A percentile compares a stretch with the other conserved stretches of the same genome.
Conservation (phyloP, 2,888 invertebrate species). For the Xestia xanthographa region DNA sequence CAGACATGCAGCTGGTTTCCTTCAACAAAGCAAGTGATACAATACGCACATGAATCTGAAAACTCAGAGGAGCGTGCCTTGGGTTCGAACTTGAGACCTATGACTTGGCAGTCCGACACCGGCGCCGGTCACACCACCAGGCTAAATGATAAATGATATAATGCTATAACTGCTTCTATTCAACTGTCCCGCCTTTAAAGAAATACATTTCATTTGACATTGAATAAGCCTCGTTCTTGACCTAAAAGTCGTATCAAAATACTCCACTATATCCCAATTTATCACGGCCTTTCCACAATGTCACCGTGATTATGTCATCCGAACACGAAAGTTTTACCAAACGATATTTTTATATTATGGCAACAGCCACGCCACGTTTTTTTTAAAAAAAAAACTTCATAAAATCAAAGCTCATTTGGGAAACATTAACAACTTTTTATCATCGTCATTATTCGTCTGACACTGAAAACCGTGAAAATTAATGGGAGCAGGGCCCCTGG, state of each 20-base stretch:
- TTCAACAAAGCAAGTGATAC: too few relatives aligned
- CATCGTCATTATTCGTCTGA: slow-evolving; percentile 2
- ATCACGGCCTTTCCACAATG: slow-evolving; percentile 42
- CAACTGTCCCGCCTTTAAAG: too few relatives aligned
- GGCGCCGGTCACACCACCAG: too few relatives aligned
- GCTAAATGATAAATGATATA: too few relatives aligned
- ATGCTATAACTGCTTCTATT: too few relatives aligned
- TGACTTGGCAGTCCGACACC: too few relatives aligned
- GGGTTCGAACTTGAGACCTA: too few relatives aligned
- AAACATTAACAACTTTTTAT: slow-evolving; percentile 26
- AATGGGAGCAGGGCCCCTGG: not conserved
- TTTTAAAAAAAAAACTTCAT: slow-evolving; percentile 30
- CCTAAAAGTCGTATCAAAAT: slow-evolving; percentile 35
- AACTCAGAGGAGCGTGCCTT: too few relatives aligned
- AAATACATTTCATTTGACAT: slow-evolving; percentile 9
- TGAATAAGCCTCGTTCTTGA: slow-evolving; percentile 39
- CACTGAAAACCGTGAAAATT: slow-evolving; percentile 24
- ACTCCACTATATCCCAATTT: not conserved
- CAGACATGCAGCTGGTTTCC: too few relatives aligned
- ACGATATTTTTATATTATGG: slow-evolving; percentile 20
- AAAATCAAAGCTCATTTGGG: slow-evolving; percentile 33
- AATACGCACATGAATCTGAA: too few relatives aligned
- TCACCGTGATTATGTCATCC: slow-evolving; percentile 47
- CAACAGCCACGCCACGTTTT: slow-evolving; percentile 22
- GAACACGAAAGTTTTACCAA: slow-evolving; percentile 29